Evolutionary conservation across 2,113 vertebrate species (phyloP).

Genomic region (Grus americana): DNA sequence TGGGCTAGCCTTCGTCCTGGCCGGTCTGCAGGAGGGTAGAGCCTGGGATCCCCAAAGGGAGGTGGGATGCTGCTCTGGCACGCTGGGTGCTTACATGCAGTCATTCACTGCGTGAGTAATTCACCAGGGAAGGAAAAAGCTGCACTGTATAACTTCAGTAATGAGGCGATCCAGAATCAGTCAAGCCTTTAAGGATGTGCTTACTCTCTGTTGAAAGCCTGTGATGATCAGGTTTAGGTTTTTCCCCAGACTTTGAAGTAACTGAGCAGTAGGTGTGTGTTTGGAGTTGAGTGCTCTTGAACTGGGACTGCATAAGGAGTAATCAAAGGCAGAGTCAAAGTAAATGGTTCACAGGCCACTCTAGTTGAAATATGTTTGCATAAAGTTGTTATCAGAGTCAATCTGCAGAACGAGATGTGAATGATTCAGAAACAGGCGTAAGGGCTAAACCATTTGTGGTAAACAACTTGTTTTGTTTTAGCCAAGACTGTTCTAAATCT

Average conservation of each 20-base stretch:
- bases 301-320: not conserved
- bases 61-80: not conserved
- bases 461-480: slow-evolving; percentile 21
- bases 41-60: not conserved
- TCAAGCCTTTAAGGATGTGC: not conserved
- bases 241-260: slow-evolving; percentile 8
- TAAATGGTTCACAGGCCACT: not conserved
- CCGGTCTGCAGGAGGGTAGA: not conserved
- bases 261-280: not conserved
- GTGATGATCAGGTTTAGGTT: not conserved
- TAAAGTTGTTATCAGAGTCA: not conserved
- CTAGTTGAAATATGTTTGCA: slow-evolving; percentile 1
- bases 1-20: not conserved
- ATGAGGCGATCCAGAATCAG: slow-evolving; percentile 14
- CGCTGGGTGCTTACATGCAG: not conserved
- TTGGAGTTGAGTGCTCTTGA: not conserved
- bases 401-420: not conserved
- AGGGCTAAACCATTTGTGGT: not conserved
- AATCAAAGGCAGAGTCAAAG: slow-evolving; percentile 25
- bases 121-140: not conserved
- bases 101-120: not conserved
- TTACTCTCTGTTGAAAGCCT: not conserved
- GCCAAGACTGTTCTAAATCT: not conserved
- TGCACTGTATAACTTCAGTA: not conserved
- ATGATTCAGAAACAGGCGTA: not conserved